Evolutionary conservation across 2,113 vertebrate species (phyloP).

Genomic region (Pygoscelis antarcticus): DNA sequence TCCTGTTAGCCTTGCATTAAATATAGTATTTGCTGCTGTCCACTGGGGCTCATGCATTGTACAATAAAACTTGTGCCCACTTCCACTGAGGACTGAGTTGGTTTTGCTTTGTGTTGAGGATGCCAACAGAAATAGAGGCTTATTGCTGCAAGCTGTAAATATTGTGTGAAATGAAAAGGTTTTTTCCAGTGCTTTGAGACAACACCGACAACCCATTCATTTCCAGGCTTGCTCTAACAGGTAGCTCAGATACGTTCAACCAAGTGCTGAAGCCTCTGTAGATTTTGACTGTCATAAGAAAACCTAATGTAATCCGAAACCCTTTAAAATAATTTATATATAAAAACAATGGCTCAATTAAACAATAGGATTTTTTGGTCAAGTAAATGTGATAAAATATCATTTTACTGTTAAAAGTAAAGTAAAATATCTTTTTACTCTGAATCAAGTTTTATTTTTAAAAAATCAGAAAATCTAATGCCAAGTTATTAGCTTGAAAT

Average conservation of each 20-base stretch:
- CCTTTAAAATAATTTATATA: neutral
- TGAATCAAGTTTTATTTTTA: neutral
- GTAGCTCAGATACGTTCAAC: neutral
- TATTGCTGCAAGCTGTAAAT: neutral
- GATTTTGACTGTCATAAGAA: neutral
- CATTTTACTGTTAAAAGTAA: neutral
- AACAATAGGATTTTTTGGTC: neutral
- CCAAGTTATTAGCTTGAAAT: neutral
- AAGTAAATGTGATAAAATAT: neutral
- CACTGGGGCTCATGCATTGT: accelerated
- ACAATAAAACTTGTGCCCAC: neutral
- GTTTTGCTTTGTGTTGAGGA: neutral
- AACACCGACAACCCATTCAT: neutral
- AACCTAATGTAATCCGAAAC: accelerated
- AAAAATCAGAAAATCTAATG: neutral
- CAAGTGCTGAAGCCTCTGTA: neutral
- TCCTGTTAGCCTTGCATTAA: neutral
- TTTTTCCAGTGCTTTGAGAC: neutral
- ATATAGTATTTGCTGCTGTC: neutral
- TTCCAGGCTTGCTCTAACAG: neutral
- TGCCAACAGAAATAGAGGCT: neutral
- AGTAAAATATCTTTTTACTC: neutral
- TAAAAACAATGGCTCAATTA: neutral
- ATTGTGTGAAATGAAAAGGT: neutral
- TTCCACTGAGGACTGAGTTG: neutral